Evolutionary conservation across 2,797 vertebrate species (phyloP).

Genomic region (Leucoraja ocellata): DNA sequence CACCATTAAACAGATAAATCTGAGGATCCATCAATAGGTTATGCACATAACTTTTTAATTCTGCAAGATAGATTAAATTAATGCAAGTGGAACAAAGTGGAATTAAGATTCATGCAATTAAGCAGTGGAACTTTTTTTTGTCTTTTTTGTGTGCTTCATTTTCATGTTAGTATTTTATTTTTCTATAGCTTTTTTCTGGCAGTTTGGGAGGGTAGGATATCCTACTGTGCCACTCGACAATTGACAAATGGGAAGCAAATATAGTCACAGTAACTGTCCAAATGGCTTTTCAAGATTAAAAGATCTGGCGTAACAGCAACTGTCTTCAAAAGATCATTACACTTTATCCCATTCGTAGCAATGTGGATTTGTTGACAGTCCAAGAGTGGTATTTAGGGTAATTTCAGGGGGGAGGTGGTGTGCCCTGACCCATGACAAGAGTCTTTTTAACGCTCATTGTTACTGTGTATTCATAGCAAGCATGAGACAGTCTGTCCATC

Average conservation of each 20-base stretch:
- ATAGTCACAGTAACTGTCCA: neutral
- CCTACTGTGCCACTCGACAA: neutral
- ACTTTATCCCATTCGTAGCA: neutral
- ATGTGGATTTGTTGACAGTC: no score
- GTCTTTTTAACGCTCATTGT: no score
- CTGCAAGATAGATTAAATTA: neutral
- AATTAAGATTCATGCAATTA: neutral
- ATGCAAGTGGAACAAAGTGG: neutral
- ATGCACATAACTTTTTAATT: constrained; percentile 28
- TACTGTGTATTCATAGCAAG: no score
- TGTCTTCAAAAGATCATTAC: neutral
- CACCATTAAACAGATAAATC: neutral
- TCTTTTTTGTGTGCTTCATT: neutral
- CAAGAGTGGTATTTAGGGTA: no score
- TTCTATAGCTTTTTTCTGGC: neutral
- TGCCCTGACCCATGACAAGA: no score
- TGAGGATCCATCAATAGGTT: neutral
- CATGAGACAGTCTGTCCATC: no score
- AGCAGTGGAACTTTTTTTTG: neutral
- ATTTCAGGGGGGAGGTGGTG: no score
- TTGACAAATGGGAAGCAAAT: neutral
- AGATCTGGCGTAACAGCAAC: neutral
- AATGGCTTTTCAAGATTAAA: neutral
- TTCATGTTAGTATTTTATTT: neutral
- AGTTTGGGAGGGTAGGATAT: neutral